These are phyloP conservation scores for Electrona antarctica DNA, from an alignment of 2,113 vertebrate species.

Conservation along the genomic window DNA sequence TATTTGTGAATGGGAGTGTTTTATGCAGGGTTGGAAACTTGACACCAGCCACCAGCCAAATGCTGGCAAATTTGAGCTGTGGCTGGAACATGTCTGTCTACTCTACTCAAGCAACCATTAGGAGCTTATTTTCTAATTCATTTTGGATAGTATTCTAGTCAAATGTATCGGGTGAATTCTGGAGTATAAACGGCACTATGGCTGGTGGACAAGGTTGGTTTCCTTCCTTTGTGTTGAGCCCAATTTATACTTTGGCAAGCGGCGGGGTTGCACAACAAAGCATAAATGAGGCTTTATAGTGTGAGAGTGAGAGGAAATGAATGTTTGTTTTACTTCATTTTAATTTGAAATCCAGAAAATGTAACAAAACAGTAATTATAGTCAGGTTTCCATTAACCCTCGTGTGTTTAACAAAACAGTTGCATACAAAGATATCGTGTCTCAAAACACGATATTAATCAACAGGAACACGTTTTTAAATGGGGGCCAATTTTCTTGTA, in stretches of 20 bases:
- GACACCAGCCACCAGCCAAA: slow-evolving; percentile 38
- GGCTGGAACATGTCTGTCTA: slow-evolving; percentile 1
- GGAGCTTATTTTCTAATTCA: slow-evolving; percentile 27
- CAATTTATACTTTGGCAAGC: too few relatives aligned
- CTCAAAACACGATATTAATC: slow-evolving; percentile 20
- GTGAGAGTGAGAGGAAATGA: slow-evolving; percentile 16
- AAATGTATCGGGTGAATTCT: slow-evolving; percentile 20
- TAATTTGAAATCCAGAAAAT: slow-evolving; percentile 57
- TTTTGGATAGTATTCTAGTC: slow-evolving; percentile 24
- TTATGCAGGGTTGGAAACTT: slow-evolving; percentile 59
- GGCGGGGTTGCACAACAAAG: too few relatives aligned
- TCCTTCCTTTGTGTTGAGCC: slow-evolving; percentile 50
- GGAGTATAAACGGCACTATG: slow-evolving; percentile 4
- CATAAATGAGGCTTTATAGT: background rate
- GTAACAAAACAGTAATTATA: slow-evolving; percentile 50
- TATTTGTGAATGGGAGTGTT: slow-evolving; percentile 72
- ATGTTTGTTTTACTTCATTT: slow-evolving; percentile 62
- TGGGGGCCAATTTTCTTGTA: slow-evolving; percentile 33
- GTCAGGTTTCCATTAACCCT: slow-evolving; percentile 70
- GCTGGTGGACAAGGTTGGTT: slow-evolving; percentile 49
- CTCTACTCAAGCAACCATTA: slow-evolving; percentile 2
- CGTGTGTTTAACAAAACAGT: slow-evolving; percentile 8
- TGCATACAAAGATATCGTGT: background rate
- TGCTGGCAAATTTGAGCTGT: slow-evolving; percentile 37
- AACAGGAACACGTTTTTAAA: slow-evolving; percentile 27